Conservation (phyloP, 2,797 vertebrate species). For the Sebastes taczanowskii region DNA sequence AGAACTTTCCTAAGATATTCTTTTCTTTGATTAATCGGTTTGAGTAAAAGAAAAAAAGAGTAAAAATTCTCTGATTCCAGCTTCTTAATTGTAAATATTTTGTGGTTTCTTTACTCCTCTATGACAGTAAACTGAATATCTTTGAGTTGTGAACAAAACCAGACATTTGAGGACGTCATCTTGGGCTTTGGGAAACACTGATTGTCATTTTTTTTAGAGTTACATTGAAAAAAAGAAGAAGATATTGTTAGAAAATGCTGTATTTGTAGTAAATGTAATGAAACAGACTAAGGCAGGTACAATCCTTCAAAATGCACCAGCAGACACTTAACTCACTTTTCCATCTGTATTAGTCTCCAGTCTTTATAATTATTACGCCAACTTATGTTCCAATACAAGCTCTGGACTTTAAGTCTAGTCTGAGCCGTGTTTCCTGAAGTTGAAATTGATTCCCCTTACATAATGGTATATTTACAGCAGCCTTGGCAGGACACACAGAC, state of each 20-base stretch:
- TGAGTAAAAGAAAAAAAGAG: no score
- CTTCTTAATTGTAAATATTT: no score
- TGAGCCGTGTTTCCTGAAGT: constrained; percentile 51
- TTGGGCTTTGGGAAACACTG: no score
- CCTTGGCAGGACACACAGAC: constrained; percentile 70
- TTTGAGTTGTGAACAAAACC: no score
- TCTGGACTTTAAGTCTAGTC: constrained; percentile 26
- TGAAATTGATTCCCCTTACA: constrained; percentile 73
- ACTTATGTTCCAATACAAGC: constrained; percentile 29
- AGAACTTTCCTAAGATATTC: not conserved
- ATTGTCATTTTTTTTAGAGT: no score
- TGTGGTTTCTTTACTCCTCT: no score
- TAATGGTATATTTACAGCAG: constrained; percentile 76
- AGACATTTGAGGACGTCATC: no score
- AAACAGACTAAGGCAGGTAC: not conserved
- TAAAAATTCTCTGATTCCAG: no score
- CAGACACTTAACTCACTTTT: not conserved
- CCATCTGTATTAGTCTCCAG: not conserved
- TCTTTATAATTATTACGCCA: constrained; percentile 27
- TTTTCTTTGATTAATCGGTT: not conserved
- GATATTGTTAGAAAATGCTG: not conserved
- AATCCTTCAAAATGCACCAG: not conserved
- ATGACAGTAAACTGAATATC: no score
- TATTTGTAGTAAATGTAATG: not conserved
- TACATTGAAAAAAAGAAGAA: not conserved